A percentile compares a stretch with the other conserved stretches of the same genome.
These are phyloP conservation scores for Carcharodon carcharias DNA, from an alignment of 2,797 vertebrate species.

Conservation along the genomic window DNA sequence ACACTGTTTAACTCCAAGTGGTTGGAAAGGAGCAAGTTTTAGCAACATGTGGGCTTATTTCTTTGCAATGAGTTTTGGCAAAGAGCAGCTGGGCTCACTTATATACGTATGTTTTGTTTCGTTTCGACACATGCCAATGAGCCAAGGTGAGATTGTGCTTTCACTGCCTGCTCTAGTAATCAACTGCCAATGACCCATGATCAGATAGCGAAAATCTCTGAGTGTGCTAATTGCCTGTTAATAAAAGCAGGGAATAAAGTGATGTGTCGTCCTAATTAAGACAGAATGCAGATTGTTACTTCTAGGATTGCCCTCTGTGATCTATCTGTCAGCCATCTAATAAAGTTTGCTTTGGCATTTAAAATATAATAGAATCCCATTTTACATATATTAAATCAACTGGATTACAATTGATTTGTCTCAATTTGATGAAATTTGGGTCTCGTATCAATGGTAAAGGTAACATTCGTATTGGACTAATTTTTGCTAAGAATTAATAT, in stretches of 20 bases:
- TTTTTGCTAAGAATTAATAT: background rate
- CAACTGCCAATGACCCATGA: background rate
- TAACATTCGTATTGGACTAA: background rate
- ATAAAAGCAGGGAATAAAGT: background rate
- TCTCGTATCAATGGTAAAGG: background rate
- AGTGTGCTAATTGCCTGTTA: background rate
- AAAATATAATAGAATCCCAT: background rate
- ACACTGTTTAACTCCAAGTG: background rate
- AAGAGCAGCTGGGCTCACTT: background rate
- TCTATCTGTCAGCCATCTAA: background rate
- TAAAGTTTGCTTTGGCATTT: background rate
- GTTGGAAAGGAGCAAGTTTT: background rate
- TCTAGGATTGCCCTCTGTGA: background rate
- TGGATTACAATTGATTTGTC: background rate
- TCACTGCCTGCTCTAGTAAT: background rate
- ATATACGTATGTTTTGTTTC: background rate
- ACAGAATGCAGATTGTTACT: background rate
- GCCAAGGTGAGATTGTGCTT: background rate
- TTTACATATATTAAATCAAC: background rate
- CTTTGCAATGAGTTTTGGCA: background rate
- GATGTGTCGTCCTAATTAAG: background rate
- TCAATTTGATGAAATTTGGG: background rate
- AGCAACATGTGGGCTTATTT: background rate
- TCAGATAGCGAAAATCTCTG: background rate
- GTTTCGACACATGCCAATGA: background rate